A percentile compares a stretch with the other conserved stretches of the same genome.
These are phyloP conservation scores for Plagodis dolabraria DNA, from an alignment of 2,888 invertebrate species.

Conservation along the genomic window DNA sequence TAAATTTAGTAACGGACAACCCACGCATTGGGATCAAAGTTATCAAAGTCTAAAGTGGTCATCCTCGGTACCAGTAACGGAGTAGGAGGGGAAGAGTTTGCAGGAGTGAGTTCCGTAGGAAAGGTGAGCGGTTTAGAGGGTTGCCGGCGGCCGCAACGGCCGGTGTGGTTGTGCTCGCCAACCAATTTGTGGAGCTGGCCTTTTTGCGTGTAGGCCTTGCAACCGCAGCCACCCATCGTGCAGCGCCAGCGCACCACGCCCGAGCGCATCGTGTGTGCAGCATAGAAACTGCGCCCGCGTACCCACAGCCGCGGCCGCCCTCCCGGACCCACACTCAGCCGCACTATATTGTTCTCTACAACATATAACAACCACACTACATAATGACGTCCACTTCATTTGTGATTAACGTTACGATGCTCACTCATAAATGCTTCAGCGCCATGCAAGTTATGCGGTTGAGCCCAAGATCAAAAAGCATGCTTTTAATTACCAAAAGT, in stretches of 20 bases:
- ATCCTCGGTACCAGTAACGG: conserved; percentile 67
- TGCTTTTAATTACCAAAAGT: conserved; percentile 6
- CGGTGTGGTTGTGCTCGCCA: conserved; percentile 78
- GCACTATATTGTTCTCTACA: conserved; percentile 67
- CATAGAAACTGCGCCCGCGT: conserved; percentile 79
- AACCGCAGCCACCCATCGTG: conserved; percentile 80
- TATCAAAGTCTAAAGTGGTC: conserved; percentile 67
- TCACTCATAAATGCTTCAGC: conserved; percentile 1
- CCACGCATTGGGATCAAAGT: conserved; percentile 77
- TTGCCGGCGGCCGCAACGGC: conserved; percentile 64
- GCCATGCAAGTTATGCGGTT: conserved; percentile 10
- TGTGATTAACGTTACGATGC: neutral
- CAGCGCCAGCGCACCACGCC: conserved; percentile 80
- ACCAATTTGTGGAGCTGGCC: conserved; percentile 76
- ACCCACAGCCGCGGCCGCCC: conserved; percentile 79
- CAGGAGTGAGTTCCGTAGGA: conserved; percentile 53
- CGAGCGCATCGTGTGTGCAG: conserved; percentile 80
- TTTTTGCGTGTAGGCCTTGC: conserved; percentile 79
- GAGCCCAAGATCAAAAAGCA: conserved; percentile 5
- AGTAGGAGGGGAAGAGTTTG: conserved; percentile 57
- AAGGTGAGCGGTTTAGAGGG: conserved; percentile 41
- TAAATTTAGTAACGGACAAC: conserved; percentile 62
- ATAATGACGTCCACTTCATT: neutral
- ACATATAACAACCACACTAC: conserved; percentile 34
- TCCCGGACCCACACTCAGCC: conserved; percentile 76